Percentiles rank a stretch among this genome's conserved stretches.
Evolutionary conservation across 2,888 invertebrate genomes (phyloP).

Genomic region (Stictocephala bisonia): DNA sequence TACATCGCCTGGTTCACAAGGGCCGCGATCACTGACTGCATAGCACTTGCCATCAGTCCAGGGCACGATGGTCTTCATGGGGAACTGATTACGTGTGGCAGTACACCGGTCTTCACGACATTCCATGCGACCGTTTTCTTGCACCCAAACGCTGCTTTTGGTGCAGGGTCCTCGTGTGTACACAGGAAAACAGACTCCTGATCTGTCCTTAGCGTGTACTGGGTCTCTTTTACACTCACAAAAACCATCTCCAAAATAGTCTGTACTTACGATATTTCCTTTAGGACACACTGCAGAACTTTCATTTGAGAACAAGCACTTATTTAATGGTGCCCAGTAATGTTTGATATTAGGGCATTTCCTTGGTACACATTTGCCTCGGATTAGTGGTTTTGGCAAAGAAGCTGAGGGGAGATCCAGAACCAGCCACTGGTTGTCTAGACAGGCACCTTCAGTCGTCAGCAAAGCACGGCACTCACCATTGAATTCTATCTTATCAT

Average conservation of each 20-base stretch:
- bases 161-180: slow-evolving; percentile 51
- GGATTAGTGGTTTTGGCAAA: slow-evolving; percentile 14
- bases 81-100: neutral
- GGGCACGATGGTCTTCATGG: slow-evolving; percentile 17
- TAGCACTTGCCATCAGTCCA: slow-evolving; percentile 47
- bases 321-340: slow-evolving; percentile 48
- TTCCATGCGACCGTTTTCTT: neutral
- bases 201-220: slow-evolving; percentile 30
- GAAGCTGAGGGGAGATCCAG: slow-evolving; percentile 39
- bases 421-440: slow-evolving; percentile 49
- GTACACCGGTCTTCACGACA: slow-evolving; percentile 18
- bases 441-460: slow-evolving; percentile 39
- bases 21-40: slow-evolving; percentile 37
- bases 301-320: slow-evolving; percentile 36
- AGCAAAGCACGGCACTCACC: slow-evolving; percentile 46
- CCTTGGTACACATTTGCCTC: slow-evolving; percentile 46
- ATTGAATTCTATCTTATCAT: slow-evolving; percentile 37
- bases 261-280: slow-evolving; percentile 40
- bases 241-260: slow-evolving; percentile 52
- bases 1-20: slow-evolving; percentile 31
- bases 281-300: slow-evolving; percentile 46
- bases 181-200: slow-evolving; percentile 46
- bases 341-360: slow-evolving; percentile 42
- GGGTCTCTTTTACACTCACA: slow-evolving; percentile 50
- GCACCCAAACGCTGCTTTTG: slow-evolving; percentile 28